Base-by-base conservation (phyloP, 2,888 invertebrate species). In the Pelosia muscerda region DNA sequence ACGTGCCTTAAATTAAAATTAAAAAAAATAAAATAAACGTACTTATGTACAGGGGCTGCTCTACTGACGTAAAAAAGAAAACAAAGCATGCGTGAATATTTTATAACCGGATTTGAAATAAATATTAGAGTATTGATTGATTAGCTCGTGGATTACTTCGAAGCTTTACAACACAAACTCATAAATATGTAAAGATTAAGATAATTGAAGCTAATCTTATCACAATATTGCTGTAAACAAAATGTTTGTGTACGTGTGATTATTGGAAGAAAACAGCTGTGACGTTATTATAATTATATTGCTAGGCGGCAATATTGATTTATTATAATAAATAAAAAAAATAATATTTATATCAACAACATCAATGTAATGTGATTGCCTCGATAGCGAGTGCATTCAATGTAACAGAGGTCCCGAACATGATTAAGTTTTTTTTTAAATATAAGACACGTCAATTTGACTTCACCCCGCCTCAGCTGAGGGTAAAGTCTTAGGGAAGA, bases 151-250 rank as follows among this genome's bases (percentile, higher is more conserved):
- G 26, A 57, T 28, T 57, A 55, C 28, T 11, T 28, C 15, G 9
- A 3, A 57, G 26, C 5, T 55, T 55, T 55, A 55, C 15, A 57
- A 57, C 28, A 57, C 28, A 57, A 15, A 10, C 49, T 57, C 31
- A n/a, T 57, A 28, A 26, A 28, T 57, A 57, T 19, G n/a, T 57
- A 57, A 28, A 57, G 57, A 57, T 57, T 57, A 57, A 28, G 57
- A 57, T 57, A 57, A 28, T 62, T 53, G 28, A 22, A 28, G 28
- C 2, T 62, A 62, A 62, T 62, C 62, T 53, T 53, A 53, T 62
- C 62, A 22, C 11, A 26, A n/a, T 49, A 53, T 62, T 31, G 53
- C 13, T 62, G 53, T 53, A 53, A 53, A 28, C 53, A 53, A 28
- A 31, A 58, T 31, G 10, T 13, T 58, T 15, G 13, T 58, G 58